These are phyloP conservation scores for Ormyrus pomaceus DNA, from an alignment of 2,888 invertebrate genomes.

Conservation along the genomic window DNA sequence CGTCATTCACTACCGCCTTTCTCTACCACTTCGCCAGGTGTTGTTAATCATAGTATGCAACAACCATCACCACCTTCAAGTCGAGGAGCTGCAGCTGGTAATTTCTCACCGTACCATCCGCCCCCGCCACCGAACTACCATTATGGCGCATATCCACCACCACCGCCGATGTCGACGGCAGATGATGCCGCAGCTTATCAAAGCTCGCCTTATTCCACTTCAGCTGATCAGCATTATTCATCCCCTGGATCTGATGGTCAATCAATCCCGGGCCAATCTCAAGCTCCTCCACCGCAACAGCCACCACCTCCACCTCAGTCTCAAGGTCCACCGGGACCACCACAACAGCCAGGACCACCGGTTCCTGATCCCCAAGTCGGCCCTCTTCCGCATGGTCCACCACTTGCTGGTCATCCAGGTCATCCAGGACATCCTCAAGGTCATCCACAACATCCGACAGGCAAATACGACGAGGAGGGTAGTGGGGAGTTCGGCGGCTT, in stretches of 20 bases:
- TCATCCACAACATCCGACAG: conserved; percentile 61
- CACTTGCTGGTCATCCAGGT: conserved; percentile 55
- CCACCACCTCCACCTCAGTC: conserved; percentile 54
- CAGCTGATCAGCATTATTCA: conserved; percentile 63
- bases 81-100: conserved; percentile 69
- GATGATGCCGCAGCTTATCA: conserved; percentile 75
- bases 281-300: conserved; percentile 54
- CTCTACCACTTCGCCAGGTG: conserved; percentile 66
- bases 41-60: conserved; percentile 68
- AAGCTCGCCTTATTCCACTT: conserved; percentile 71
- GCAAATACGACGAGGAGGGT: conserved; percentile 77
- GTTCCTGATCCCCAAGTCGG: conserved; percentile 45
- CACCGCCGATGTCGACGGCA: conserved; percentile 73
- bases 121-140: conserved; percentile 76
- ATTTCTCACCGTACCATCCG: conserved; percentile 76
- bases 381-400: conserved; percentile 46
- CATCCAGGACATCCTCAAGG: conserved; percentile 51
- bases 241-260: conserved; percentile 57
- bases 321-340: conserved; percentile 46
- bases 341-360: conserved; percentile 43
- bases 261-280: conserved; percentile 59
- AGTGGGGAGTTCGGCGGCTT: conserved; percentile 91
- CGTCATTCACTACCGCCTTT: conserved; percentile 71
- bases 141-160: conserved; percentile 75
- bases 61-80: conserved; percentile 73